These are phyloP conservation scores for Stigmatopora argus DNA, from an alignment of 2,113 vertebrate genomes.

Conservation along the genomic window DNA sequence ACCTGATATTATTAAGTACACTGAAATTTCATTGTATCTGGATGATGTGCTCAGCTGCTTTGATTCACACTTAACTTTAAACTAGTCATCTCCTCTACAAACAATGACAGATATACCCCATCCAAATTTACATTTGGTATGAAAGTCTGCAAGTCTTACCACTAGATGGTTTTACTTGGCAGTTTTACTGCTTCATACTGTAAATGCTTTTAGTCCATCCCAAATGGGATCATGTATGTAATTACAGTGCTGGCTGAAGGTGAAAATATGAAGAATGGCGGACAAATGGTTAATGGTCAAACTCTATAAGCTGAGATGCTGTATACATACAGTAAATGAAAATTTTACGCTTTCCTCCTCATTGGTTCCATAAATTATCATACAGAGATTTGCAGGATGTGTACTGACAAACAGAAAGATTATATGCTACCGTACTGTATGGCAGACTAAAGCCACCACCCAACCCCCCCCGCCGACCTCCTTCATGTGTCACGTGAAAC, in stretches of 20 bases:
- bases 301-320: background rate
- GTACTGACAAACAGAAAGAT: constrained; percentile 5
- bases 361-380: background rate
- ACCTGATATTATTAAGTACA: background rate
- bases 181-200: constrained; percentile 27
- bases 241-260: constrained; percentile 6
- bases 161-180: constrained; percentile 34
- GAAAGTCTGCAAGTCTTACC: constrained; percentile 9
- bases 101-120: constrained; percentile 41
- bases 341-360: background rate
- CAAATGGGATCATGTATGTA: constrained; percentile 2
- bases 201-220: constrained; percentile 10
- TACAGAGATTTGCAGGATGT: constrained; percentile 7
- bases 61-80: constrained; percentile 22
- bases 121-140: constrained; percentile 23
- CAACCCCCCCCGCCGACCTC: background rate
- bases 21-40: constrained; percentile 1
- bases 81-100: constrained; percentile 5
- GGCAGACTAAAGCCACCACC: background rate
- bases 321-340: background rate
- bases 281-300: background rate
- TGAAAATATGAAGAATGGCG: background rate
- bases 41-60: background rate
- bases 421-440: too few relatives aligned
- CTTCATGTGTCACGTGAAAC: constrained; percentile 37